Evolutionary conservation across 2,113 vertebrate genomes (phyloP).

Genomic region (Thymallus thymallus): DNA sequence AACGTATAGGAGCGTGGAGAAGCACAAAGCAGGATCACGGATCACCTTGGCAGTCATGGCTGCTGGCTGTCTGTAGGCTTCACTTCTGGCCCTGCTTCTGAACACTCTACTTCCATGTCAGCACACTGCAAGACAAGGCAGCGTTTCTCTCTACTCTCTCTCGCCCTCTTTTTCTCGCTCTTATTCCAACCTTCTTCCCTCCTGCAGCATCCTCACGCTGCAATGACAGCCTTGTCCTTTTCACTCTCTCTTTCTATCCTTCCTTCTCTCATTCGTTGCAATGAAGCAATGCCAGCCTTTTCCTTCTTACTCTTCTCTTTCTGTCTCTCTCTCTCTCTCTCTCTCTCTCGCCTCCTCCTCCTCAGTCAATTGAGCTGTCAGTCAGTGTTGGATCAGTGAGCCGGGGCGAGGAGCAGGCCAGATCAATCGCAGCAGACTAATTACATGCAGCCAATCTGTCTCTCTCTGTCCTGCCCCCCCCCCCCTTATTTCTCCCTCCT

Average conservation of each 20-base stretch:
- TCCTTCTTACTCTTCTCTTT: not conserved
- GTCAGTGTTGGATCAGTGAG: constrained; percentile 26
- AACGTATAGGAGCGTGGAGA: constrained; percentile 33
- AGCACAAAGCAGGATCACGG: constrained; percentile 43
- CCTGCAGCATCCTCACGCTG: not conserved
- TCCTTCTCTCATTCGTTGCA: not conserved
- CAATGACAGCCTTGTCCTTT: too few species aligned
- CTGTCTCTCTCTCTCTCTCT: not conserved
- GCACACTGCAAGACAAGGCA: too few species aligned
- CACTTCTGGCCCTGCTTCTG: not conserved
- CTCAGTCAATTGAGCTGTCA: constrained; percentile 48
- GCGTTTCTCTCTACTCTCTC: not conserved
- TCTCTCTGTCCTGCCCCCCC: not conserved
- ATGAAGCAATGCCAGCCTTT: not conserved
- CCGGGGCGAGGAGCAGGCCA: constrained; percentile 4
- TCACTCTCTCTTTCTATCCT: too few species aligned
- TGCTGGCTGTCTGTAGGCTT: too few species aligned
- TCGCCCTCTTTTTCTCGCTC: not conserved
- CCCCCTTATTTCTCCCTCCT: too few species aligned
- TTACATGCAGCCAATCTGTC: constrained; percentile 42
- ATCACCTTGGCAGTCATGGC: constrained; percentile 39
- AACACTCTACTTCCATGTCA: not conserved
- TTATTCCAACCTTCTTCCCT: constrained; percentile 5
- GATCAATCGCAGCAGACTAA: constrained; percentile 50
- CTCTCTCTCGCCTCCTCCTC: not conserved